phyloP scores from a whole-genome alignment of 2,888 invertebrate genomes.

The Ichneumon xanthorius region DNA sequence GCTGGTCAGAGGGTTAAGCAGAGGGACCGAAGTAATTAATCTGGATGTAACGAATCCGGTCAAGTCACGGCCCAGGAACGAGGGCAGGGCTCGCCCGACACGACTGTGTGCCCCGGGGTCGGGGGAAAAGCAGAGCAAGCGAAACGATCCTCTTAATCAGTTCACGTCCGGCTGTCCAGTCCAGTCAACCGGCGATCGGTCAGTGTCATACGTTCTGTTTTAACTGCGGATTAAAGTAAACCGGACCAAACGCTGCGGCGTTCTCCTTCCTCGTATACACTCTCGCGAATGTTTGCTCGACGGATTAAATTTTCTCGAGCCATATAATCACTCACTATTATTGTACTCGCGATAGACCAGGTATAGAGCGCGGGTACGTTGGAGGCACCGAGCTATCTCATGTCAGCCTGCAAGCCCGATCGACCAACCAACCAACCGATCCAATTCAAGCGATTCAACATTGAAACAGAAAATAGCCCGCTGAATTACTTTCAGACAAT shows the following conservation, averaged over 20 bases:
- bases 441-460: neutral
- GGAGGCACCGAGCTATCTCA: neutral
- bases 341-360: slow-evolving; percentile 35
- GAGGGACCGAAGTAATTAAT: slow-evolving; percentile 64
- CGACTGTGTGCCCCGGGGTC: slow-evolving; percentile 61
- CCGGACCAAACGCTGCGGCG: slow-evolving; percentile 62
- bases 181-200: slow-evolving; percentile 77
- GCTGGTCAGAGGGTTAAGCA: slow-evolving; percentile 38
- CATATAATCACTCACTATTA: slow-evolving; percentile 62
- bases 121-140: slow-evolving; percentile 57
- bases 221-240: slow-evolving; percentile 80
- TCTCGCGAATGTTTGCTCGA: slow-evolving; percentile 72
- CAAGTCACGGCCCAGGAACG: slow-evolving; percentile 11
- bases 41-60: slow-evolving; percentile 65
- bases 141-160: slow-evolving; percentile 75
- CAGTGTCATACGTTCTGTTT: slow-evolving; percentile 81
- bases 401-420: neutral
- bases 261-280: slow-evolving; percentile 46
- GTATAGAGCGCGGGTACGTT: neutral
- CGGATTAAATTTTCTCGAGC: slow-evolving; percentile 73
- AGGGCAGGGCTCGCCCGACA: neutral
- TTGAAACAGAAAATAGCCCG: neutral
- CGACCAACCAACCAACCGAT: neutral
- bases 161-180: slow-evolving; percentile 74
- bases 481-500: neutral